A percentile compares a stretch with the other conserved stretches of the same genome.
Conservation (phyloP, 2,888 invertebrate species). For the Trachelus iudaicus region DNA sequence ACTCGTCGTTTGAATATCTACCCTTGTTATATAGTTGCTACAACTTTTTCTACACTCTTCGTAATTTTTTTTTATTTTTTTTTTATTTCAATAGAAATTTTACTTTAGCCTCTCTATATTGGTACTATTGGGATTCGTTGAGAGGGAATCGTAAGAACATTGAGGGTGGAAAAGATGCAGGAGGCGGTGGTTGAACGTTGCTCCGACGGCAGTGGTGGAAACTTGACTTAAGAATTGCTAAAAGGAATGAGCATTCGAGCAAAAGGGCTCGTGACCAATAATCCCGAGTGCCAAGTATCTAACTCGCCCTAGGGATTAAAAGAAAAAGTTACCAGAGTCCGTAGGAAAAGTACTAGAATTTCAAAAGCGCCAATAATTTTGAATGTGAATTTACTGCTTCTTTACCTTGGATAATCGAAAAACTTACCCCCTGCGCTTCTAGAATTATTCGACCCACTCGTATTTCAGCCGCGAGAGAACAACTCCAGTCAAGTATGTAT, state of each 20-base stretch:
- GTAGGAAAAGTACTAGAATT: neutral
- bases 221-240: conserved; percentile 46
- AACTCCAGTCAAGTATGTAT: neutral
- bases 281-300: neutral
- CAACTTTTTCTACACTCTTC: neutral
- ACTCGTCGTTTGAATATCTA: neutral
- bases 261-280: conserved; percentile 40
- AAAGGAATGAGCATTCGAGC: conserved; percentile 62
- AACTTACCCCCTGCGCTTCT: neutral
- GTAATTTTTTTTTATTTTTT: neutral
- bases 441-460: neutral
- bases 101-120: neutral
- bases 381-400: neutral
- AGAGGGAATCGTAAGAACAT: neutral
- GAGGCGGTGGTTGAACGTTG: neutral
- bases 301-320: neutral
- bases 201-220: neutral
- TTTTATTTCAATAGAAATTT: neutral
- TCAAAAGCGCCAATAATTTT: neutral
- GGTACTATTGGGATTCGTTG: neutral
- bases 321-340: neutral
- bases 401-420: neutral
- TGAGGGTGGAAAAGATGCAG: neutral
- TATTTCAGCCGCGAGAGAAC: neutral
- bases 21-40: neutral